Evolutionary conservation across 2,113 vertebrate genomes (phyloP), one percentile per base, ranked within the genome.

Genomic region (Hymenochirus boettgeri): DNA sequence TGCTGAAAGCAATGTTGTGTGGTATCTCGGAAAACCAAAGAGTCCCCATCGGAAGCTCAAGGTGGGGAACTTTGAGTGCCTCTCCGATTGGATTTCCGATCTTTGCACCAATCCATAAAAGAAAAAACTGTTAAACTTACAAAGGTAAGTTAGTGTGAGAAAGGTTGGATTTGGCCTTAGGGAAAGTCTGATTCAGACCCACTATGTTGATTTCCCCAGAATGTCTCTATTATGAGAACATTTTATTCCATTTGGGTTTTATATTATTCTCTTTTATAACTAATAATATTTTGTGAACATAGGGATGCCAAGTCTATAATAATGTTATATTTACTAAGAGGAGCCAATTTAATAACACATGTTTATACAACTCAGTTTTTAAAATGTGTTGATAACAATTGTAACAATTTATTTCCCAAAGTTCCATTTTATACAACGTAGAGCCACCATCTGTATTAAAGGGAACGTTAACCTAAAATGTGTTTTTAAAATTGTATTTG

Each of bases 311-410:
- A 52, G 10, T 22, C 19, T 60, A 69, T 53, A 67, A 42, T 53
- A 60, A 69, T 60, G 31, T 53, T 23, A 27, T 69, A 67, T 67
- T 59, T 67, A 53, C 48, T 15, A 52, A 59, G 24, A 45, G 65
- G 56, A 53, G 65, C 65, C 56, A 69, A 60, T 69, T 69, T 60
- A 60, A 69, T 69, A 59, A 69, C 53, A 53, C 53, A 60, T 69
- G 65, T 69, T 60, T 60, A 53, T 60, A 52, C 26, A 69, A 60
- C 35, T 59, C 56, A 39, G n/a, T 53, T 35, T 46, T 59, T 27
- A 53, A 31, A 52, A 33, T 12, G 48, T 33, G 51, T 35, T 27
- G 65, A 69, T 69, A 69, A 60, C 57, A 69, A 23, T 53, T 31
- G 52, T 45, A 31, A 39, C 57, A 60, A 60, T 69, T 69, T 1